Evolutionary conservation across 2,113 vertebrate genomes (phyloP).

Genomic region (Microcebus tavaratra): DNA sequence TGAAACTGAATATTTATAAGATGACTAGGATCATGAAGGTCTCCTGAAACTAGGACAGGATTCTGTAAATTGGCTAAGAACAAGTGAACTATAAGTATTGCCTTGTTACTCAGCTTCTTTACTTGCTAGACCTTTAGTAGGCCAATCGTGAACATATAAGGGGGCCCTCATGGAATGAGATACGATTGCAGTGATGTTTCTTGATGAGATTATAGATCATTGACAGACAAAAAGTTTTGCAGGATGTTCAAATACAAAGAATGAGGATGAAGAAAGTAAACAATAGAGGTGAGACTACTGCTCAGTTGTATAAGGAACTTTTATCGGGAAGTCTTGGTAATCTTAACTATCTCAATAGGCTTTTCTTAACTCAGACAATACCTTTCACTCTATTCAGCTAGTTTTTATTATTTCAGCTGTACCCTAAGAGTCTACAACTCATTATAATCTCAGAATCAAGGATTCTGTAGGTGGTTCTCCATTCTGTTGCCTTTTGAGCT

Average conservation of each 20-base stretch:
- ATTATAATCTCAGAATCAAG: not conserved
- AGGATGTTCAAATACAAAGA: not conserved
- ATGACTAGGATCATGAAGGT: not conserved
- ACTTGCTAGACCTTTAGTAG: not conserved
- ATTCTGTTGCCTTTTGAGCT: conserved; percentile 34
- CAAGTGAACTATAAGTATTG: conserved; percentile 37
- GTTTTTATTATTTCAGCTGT: conserved; percentile 5
- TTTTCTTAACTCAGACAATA: conserved; percentile 26
- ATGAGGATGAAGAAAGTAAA: conserved; percentile 44
- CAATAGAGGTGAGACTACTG: not conserved
- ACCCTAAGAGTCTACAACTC: not conserved
- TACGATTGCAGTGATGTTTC: not conserved
- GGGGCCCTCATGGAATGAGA: not conserved
- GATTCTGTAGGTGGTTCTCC: not conserved
- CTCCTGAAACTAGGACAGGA: conserved; percentile 22
- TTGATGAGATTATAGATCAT: conserved; percentile 49
- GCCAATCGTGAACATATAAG: not conserved
- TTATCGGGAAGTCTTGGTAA: conserved; percentile 36
- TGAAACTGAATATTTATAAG: conserved; percentile 59
- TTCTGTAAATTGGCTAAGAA: conserved; percentile 15
- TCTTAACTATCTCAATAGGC: conserved; percentile 37
- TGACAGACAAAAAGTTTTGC: not conserved
- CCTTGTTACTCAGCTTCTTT: not conserved
- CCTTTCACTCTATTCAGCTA: not conserved
- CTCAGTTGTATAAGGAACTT: not conserved